A percentile compares a stretch with the other conserved stretches of the same genome.
phyloP scores from a whole-genome alignment of 2,888 invertebrate genomes.

The Andricus curvator region DNA sequence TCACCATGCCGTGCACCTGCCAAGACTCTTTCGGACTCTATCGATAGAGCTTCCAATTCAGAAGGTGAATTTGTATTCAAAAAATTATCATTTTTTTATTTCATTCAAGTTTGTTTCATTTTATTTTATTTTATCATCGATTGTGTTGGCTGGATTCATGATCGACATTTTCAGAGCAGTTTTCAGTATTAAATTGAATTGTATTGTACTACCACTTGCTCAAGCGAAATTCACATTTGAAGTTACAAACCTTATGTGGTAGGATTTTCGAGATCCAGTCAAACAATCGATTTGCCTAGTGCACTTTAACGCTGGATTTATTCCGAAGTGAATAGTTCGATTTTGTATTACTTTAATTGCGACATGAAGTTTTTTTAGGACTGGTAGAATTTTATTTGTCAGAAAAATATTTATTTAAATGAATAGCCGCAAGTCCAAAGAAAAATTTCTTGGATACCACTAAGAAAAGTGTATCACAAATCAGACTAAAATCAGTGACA shows the following conservation, averaged over 20 bases:
- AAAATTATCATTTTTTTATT: neutral
- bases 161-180: neutral
- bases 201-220: constrained; percentile 12
- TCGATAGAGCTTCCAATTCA: constrained; percentile 56
- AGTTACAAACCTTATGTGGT: neutral
- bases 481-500: too few relatives aligned
- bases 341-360: too few relatives aligned
- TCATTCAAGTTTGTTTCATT: neutral
- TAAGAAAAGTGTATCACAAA: neutral
- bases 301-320: too few relatives aligned
- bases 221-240: constrained; percentile 15
- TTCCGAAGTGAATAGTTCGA: too few relatives aligned
- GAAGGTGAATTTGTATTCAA: neutral
- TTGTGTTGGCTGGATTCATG: neutral
- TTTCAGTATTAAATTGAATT: constrained; percentile 19
- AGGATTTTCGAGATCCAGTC: neutral
- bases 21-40: constrained; percentile 64
- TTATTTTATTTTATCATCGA: neutral
- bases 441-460: neutral
- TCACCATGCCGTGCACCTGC: constrained; percentile 59
- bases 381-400: too few relatives aligned
- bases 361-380: too few relatives aligned
- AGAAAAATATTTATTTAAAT: too few relatives aligned
- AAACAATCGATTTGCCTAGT: neutral
- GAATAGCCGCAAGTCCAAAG: too few relatives aligned